These are phyloP conservation scores for Trinectes maculatus DNA, from an alignment of 2,113 vertebrate genomes.

Conservation along the genomic window DNA sequence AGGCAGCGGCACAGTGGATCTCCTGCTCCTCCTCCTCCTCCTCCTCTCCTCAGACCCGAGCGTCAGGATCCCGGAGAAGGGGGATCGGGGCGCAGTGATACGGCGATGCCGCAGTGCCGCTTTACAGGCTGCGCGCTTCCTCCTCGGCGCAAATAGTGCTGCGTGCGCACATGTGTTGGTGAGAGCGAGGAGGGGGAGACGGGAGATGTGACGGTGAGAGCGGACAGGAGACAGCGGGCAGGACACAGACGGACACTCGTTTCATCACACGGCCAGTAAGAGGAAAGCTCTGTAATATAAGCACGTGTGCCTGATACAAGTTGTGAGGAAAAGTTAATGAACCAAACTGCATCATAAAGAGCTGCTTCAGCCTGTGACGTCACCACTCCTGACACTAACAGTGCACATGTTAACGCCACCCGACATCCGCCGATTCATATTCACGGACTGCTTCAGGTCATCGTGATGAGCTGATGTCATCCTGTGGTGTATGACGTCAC, in stretches of 20 bases:
- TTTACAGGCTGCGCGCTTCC: constrained; percentile 82
- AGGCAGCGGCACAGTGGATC: constrained; percentile 60
- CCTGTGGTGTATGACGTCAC: no score
- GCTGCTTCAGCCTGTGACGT: no score
- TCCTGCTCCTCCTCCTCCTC: constrained; percentile 72
- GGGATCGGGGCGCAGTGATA: constrained; percentile 83
- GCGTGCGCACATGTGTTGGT: background rate
- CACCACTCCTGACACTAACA: no score
- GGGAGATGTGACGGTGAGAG: background rate
- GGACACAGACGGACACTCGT: no score
- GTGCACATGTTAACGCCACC: no score
- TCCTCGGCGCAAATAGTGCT: constrained; percentile 83
- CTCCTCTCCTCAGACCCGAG: constrained; percentile 76
- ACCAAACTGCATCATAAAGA: no score
- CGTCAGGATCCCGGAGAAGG: constrained; percentile 82
- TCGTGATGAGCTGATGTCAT: background rate
- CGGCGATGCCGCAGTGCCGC: constrained; percentile 85
- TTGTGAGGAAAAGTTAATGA: no score
- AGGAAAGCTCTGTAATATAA: no score
- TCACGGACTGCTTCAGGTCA: background rate
- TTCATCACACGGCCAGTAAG: no score
- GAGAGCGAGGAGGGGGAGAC: no score
- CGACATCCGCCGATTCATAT: background rate
- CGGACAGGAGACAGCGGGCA: no score
- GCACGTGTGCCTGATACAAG: no score